Evolutionary conservation across 2,888 invertebrate species (phyloP).

Genomic region (Andrena flavipes): DNA sequence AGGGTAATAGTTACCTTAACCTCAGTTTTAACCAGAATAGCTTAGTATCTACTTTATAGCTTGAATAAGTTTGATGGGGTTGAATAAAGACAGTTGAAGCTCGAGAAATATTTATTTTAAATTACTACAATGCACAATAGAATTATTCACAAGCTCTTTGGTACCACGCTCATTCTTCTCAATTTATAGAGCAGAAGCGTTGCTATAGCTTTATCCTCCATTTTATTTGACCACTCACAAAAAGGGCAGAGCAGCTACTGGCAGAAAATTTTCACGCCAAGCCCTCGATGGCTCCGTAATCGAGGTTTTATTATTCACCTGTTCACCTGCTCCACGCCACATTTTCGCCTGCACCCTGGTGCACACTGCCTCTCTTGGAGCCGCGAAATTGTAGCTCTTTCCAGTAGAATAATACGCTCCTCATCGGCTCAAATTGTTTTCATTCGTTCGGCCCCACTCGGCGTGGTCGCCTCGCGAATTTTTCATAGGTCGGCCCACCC

Average conservation of each 20-base stretch:
- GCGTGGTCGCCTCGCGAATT: slow-evolving; percentile 56
- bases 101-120: no score
- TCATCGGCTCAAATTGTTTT: slow-evolving; percentile 53
- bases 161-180: no score
- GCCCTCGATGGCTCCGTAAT: slow-evolving; percentile 46
- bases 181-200: no score
- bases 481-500: slow-evolving; percentile 46
- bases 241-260: background rate
- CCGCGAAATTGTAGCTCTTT: slow-evolving; percentile 45
- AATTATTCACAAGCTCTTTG: no score
- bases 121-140: no score
- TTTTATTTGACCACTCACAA: background rate
- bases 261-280: slow-evolving; percentile 34
- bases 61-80: no score
- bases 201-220: background rate
- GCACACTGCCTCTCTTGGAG: background rate
- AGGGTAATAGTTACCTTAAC: no score
- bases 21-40: no score
- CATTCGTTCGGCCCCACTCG: slow-evolving; percentile 44
- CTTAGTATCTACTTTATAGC: no score
- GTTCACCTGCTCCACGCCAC: background rate
- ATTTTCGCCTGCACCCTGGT: slow-evolving; percentile 15
- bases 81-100: no score
- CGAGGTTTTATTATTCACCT: slow-evolving; percentile 53
- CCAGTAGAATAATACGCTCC: slow-evolving; percentile 55